A percentile compares a stretch with the other conserved stretches of the same genome.
Conservation (phyloP, 2,113 vertebrate species). For the Bufo gargarizans region DNA sequence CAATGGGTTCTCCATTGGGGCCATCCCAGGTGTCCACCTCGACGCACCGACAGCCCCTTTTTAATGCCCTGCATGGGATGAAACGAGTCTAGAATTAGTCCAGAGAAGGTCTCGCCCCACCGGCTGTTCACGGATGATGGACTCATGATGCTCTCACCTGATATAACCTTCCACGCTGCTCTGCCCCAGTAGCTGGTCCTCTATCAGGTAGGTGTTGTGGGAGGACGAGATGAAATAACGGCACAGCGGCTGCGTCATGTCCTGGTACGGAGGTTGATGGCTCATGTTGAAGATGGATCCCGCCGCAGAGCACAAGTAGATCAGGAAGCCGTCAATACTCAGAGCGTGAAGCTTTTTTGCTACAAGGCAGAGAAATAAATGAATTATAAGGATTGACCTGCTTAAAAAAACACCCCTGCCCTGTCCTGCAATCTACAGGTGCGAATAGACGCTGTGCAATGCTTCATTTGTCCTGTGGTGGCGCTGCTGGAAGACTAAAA, state of each 20-base stretch:
- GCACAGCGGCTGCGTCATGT: constrained; percentile 87
- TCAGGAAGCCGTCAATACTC: constrained; percentile 89
- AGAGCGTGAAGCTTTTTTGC: constrained; percentile 83
- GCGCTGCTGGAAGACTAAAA: not conserved
- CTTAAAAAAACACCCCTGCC: no score
- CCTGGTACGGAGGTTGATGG: constrained; percentile 77
- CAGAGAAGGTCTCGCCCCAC: not conserved
- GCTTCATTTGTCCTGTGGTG: not conserved
- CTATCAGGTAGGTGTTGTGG: constrained; percentile 94
- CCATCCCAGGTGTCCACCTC: constrained; percentile 97
- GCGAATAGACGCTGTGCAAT: not conserved
- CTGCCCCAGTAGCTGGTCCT: constrained; percentile 90
- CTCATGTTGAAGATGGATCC: constrained; percentile 85
- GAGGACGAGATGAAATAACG: constrained; percentile 95
- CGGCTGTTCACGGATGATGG: not conserved
- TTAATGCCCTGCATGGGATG: constrained; percentile 76
- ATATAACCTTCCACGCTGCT: constrained; percentile 96
- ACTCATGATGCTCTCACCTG: no score
- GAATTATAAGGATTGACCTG: not conserved
- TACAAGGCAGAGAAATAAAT: constrained; percentile 59
- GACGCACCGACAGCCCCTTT: constrained; percentile 90
- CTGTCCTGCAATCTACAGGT: no score
- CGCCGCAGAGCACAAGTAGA: constrained; percentile 86
- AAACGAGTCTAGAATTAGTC: constrained; percentile 5
- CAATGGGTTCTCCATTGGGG: constrained; percentile 85